Percentiles rank a stretch among this genome's conserved stretches.
phyloP scores from a whole-genome alignment of 1,140 invertebrate species.

The Dendrolimus punctatus region DNA sequence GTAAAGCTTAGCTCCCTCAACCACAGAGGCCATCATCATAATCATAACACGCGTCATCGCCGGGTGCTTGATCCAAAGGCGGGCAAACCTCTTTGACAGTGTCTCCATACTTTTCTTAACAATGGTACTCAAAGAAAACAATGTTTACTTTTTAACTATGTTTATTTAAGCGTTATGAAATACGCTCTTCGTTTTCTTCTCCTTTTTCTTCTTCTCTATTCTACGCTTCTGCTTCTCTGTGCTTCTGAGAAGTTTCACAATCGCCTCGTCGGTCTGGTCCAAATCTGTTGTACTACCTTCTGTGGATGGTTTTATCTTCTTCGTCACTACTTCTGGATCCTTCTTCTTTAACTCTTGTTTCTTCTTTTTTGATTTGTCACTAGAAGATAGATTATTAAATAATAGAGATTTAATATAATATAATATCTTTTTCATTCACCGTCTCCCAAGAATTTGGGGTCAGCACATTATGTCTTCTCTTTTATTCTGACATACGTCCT shows the following conservation, averaged over 20 bases:
- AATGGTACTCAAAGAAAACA: too few species aligned
- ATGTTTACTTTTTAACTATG: neutral
- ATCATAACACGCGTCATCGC: too few species aligned
- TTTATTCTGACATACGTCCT: too few species aligned
- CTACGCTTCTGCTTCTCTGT: conserved; percentile 59
- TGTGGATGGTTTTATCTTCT: conserved; percentile 33
- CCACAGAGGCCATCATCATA: too few species aligned
- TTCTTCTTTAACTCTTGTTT: conserved; percentile 5
- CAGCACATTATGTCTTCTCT: too few species aligned
- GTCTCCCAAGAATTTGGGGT: too few species aligned
- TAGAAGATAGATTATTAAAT: conserved; percentile 12
- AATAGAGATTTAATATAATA: conserved; percentile 2
- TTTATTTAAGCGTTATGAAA: conserved; percentile 53
- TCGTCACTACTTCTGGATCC: conserved; percentile 13
- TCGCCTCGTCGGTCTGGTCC: conserved; percentile 28
- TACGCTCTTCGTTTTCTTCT: conserved; percentile 62
- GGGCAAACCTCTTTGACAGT: too few species aligned
- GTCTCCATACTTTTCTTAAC: too few species aligned
- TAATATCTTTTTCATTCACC: too few species aligned
- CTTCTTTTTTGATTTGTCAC: conserved; percentile 35
- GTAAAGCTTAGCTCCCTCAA: too few species aligned
- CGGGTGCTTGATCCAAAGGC: too few species aligned
- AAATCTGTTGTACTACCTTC: conserved; percentile 27
- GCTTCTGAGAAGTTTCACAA: conserved; percentile 49
- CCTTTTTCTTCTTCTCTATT: conserved; percentile 48